Percentiles rank a stretch among this genome's conserved stretches.
Evolutionary conservation across 2,113 vertebrate genomes (phyloP).

Genomic region (Elephas maximus): DNA sequence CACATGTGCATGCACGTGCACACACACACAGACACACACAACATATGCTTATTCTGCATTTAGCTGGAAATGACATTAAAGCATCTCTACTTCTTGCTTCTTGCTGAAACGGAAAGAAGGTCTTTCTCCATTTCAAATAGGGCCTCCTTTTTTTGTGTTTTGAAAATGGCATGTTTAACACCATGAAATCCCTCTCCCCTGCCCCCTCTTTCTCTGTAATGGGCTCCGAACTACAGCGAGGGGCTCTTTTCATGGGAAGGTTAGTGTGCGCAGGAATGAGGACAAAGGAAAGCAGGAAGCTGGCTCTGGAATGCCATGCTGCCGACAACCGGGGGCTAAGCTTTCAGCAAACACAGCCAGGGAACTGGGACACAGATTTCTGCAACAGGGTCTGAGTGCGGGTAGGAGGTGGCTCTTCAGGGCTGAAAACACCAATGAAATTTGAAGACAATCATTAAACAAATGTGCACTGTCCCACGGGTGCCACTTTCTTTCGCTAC

Average conservation of each 20-base stretch:
- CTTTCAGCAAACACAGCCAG: constrained; percentile 68
- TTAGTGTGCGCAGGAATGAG: constrained; percentile 73
- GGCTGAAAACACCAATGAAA: neutral
- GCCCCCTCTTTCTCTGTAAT: constrained; percentile 85
- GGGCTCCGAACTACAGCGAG: constrained; percentile 79
- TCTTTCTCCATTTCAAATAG: constrained; percentile 83
- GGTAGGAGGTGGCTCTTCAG: neutral
- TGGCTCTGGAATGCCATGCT: constrained; percentile 70
- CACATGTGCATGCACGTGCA: neutral
- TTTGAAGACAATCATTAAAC: constrained; percentile 62
- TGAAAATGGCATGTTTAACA: constrained; percentile 85
- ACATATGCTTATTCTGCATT: constrained; percentile 83
- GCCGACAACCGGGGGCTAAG: constrained; percentile 1
- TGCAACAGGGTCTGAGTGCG: neutral
- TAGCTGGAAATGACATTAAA: constrained; percentile 89
- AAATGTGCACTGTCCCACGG: neutral
- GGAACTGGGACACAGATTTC: constrained; percentile 3
- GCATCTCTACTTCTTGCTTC: constrained; percentile 87
- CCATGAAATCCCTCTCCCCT: constrained; percentile 86
- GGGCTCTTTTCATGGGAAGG: constrained; percentile 77
- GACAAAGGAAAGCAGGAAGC: constrained; percentile 81
- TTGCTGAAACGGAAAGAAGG: constrained; percentile 85
- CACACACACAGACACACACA: neutral
- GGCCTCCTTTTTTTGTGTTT: constrained; percentile 81
- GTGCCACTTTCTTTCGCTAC: neutral